Percentiles rank a stretch among this genome's conserved stretches.
Conservation (phyloP, 2,113 vertebrate genomes). For the Copsychus sechellarum region DNA sequence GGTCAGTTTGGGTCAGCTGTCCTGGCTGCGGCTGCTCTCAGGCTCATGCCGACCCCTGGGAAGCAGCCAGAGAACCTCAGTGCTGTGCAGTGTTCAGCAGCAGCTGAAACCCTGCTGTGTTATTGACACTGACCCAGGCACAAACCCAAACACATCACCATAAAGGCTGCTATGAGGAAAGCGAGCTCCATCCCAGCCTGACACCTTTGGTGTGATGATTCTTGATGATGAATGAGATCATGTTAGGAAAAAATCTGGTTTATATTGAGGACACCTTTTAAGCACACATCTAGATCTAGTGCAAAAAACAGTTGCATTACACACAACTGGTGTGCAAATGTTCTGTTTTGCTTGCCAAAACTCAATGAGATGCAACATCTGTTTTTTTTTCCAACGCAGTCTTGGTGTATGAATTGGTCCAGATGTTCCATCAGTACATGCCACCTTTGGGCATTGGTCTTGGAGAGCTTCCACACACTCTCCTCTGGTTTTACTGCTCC, state of each 20-base stretch:
- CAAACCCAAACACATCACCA: neutral
- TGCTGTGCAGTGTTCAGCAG: neutral
- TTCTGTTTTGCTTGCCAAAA: neutral
- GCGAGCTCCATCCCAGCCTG: neutral
- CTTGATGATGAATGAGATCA: neutral
- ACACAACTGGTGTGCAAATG: neutral
- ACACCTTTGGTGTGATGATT: neutral
- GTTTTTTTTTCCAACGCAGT: neutral
- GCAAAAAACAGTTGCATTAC: neutral
- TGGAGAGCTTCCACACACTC: neutral
- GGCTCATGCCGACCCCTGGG: rapidly evolving
- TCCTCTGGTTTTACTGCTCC: neutral
- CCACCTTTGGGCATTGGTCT: neutral
- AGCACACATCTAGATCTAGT: neutral
- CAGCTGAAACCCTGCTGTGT: neutral
- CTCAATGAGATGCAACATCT: neutral
- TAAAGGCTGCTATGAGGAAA: rapidly evolving
- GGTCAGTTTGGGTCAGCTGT: neutral
- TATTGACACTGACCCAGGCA: neutral
- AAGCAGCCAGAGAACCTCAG: neutral
- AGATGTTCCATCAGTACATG: neutral
- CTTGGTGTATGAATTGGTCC: neutral
- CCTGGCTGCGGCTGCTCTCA: neutral
- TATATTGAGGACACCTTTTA: neutral
- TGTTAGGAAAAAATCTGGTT: neutral